Conservation (phyloP, 1,140 invertebrate species). For the Apis mellifera region DNA sequence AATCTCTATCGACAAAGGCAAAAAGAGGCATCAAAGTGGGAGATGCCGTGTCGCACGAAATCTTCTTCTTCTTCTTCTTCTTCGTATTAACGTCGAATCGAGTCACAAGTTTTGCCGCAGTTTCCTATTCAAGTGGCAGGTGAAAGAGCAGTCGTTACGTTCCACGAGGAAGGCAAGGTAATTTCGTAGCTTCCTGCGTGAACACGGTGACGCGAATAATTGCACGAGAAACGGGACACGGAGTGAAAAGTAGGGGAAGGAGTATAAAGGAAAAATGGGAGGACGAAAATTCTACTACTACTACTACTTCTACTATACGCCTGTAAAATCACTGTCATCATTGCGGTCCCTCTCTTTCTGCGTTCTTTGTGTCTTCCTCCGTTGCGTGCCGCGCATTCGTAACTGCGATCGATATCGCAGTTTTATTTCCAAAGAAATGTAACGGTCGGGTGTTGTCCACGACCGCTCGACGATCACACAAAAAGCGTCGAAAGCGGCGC, state of each 20-base stretch:
- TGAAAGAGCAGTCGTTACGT: constrained; percentile 44
- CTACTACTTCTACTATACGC: no score
- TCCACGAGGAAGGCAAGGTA: constrained; percentile 26
- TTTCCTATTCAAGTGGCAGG: constrained; percentile 62
- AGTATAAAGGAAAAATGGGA: neutral
- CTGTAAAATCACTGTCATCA: constrained; percentile 43
- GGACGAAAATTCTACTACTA: constrained; percentile 7
- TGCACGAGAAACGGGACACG: constrained; percentile 26
- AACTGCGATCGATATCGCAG: constrained; percentile 19
- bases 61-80: neutral
- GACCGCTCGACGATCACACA: no score
- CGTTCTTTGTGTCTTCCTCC: constrained; percentile 42
- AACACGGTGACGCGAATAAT: constrained; percentile 44
- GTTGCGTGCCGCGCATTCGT: constrained; percentile 26
- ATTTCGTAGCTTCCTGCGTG: constrained; percentile 56
- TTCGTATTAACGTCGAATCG: constrained; percentile 67
- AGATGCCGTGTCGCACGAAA: neutral
- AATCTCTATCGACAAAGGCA: no score
- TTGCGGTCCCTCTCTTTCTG: neutral
- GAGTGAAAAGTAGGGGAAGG: neutral
- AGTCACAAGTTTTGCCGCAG: constrained; percentile 45
- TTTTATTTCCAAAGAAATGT: constrained; percentile 16
- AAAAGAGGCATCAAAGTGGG: no score
- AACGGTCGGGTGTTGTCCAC: constrained; percentile 17
- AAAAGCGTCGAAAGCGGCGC: neutral